These are phyloP conservation scores for Colletes collaris DNA, from an alignment of 2,888 invertebrate species.

Conservation along the genomic window DNA sequence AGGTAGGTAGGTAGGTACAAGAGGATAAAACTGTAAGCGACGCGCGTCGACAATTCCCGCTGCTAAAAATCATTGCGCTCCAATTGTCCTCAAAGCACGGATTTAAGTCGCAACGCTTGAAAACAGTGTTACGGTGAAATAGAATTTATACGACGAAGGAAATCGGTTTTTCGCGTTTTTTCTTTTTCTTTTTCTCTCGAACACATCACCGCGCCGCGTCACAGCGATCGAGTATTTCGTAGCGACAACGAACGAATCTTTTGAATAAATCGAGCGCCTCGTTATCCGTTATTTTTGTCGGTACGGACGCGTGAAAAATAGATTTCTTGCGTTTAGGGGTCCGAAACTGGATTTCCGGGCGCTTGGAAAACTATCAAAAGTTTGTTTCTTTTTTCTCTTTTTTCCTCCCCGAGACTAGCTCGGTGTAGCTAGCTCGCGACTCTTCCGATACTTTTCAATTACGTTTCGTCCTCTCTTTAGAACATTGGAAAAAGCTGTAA, in stretches of 20 bases:
- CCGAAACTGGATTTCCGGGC: too few species aligned
- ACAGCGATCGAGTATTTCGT: too few species aligned
- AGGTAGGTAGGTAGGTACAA: not conserved
- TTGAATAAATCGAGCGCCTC: not conserved
- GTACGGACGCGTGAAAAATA: not conserved
- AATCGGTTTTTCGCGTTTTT: slow-evolving; percentile 12
- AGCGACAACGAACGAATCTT: slow-evolving; percentile 7
- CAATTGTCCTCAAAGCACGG: slow-evolving; percentile 26
- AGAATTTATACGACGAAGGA: not conserved
- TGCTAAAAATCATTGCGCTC: slow-evolving; percentile 11
- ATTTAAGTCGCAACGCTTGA: slow-evolving; percentile 1
- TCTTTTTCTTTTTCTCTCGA: not conserved
- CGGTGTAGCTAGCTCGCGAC: too few species aligned
- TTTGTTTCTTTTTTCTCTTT: too few species aligned
- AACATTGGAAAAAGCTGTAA: not conserved
- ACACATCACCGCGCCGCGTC: not conserved
- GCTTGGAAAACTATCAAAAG: too few species aligned
- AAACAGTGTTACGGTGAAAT: slow-evolving; percentile 13
- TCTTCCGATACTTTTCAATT: not conserved
- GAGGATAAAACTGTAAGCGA: not conserved
- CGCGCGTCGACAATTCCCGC: slow-evolving; percentile 6
- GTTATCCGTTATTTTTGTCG: too few species aligned
- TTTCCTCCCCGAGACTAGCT: too few species aligned
- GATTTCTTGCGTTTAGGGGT: too few species aligned
- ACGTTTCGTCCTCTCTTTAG: not conserved